Percentiles rank a stretch among this genome's conserved stretches.
These are phyloP conservation scores for Struthidea cinerea DNA, from an alignment of 2,113 vertebrate genomes.

Conservation along the genomic window DNA sequence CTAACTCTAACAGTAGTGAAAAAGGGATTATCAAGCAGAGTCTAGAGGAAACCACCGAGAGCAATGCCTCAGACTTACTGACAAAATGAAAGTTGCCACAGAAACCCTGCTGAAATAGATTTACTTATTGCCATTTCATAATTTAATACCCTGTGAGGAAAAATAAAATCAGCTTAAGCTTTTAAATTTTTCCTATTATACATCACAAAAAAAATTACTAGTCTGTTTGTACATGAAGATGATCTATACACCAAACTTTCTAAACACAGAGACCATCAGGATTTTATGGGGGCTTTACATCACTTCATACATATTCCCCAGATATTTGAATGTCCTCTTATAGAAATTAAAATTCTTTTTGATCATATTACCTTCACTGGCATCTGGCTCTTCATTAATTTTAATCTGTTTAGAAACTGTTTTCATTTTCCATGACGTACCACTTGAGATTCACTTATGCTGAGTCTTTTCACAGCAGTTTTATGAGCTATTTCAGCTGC, in stretches of 20 bases:
- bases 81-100: background rate
- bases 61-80: background rate
- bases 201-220: background rate
- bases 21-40: background rate
- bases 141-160: background rate
- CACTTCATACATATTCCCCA: background rate
- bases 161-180: background rate
- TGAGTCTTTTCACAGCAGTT: background rate
- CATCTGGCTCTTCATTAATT: background rate
- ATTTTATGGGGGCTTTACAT: background rate
- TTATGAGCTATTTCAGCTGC: background rate
- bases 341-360: background rate
- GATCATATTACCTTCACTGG: background rate
- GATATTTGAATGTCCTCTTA: background rate
- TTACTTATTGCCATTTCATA: background rate
- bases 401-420: background rate
- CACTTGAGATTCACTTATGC: background rate
- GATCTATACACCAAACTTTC: background rate
- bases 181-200: background rate
- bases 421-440: background rate
- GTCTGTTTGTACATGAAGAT: background rate
- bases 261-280: background rate
- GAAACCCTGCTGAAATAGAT: background rate
- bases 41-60: background rate
- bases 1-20: background rate